phyloP scores from a whole-genome alignment of 2,797 vertebrate species.

The Florisuga fusca region DNA sequence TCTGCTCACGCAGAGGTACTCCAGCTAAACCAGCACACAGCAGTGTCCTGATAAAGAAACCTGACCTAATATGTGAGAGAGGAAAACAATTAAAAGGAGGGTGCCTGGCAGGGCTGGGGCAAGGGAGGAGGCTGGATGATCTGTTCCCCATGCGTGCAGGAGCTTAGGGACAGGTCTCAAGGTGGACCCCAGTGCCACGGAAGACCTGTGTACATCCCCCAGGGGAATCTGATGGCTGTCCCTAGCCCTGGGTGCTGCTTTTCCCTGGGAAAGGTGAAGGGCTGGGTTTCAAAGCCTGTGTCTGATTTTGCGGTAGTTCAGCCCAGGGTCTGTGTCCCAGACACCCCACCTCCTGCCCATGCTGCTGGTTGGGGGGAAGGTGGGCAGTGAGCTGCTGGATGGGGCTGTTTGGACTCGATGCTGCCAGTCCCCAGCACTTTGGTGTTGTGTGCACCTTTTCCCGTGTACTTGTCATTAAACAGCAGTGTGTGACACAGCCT shows the following conservation, averaged over 20 bases:
- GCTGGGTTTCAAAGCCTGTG: background rate
- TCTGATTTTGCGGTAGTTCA: background rate
- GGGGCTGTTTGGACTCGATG: background rate
- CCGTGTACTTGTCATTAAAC: constrained; percentile 14
- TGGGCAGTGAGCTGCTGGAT: background rate
- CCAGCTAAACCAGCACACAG: background rate
- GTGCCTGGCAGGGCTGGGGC: background rate
- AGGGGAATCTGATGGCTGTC: background rate
- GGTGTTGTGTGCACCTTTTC: background rate
- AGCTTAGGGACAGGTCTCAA: background rate
- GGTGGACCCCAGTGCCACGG: background rate
- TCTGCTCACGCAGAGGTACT: fast-evolving
- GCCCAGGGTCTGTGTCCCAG: background rate
- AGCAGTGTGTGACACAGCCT: background rate
- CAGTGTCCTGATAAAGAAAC: background rate
- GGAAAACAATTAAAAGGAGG: background rate
- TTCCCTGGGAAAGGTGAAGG: background rate
- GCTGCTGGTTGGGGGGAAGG: background rate
- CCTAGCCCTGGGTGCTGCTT: background rate
- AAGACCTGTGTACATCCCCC: background rate
- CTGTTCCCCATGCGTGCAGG: background rate
- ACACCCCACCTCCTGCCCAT: fast-evolving
- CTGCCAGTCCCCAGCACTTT: background rate
- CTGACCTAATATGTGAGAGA: background rate
- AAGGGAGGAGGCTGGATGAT: background rate